A percentile compares a stretch with the other conserved stretches of the same genome.
These are phyloP conservation scores for Agonum fuliginosum DNA, from an alignment of 2,888 invertebrate genomes.

Conservation along the genomic window DNA sequence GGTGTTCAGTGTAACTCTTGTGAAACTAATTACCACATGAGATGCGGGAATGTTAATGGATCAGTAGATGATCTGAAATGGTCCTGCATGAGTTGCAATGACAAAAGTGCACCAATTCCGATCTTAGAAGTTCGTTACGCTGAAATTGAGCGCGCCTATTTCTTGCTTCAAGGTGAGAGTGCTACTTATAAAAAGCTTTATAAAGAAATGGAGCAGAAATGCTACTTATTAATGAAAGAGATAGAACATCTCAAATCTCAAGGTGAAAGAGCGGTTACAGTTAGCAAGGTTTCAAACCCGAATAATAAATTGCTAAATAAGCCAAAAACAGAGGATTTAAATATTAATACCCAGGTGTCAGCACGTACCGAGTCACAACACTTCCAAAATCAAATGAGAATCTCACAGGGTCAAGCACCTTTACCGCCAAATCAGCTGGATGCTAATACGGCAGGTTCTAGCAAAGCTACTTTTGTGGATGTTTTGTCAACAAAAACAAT, in stretches of 20 bases:
- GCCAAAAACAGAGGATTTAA: neutral
- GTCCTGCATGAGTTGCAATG: neutral
- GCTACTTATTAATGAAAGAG: neutral
- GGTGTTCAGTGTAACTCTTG: conserved; percentile 10
- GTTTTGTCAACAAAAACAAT: neutral
- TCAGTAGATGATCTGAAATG: conserved; percentile 1
- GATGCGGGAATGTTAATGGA: conserved; percentile 5
- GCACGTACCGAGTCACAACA: neutral
- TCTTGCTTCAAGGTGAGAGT: neutral
- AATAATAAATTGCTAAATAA: neutral
- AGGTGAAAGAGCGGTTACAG: neutral
- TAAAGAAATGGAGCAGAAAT: neutral
- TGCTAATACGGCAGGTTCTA: neutral
- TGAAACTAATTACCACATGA: neutral
- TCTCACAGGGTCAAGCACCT: neutral
- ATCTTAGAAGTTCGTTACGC: neutral
- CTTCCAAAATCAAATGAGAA: neutral
- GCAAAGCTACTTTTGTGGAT: neutral
- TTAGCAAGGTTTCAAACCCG: neutral
- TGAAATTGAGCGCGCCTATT: neutral
- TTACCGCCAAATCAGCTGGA: neutral
- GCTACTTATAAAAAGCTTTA: neutral
- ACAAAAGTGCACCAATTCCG: too few species aligned
- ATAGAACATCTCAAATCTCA: neutral
- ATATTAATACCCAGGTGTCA: too few species aligned